These are phyloP conservation scores for Adela reaumurella DNA, from an alignment of 2,888 invertebrate genomes.

Conservation along the genomic window DNA sequence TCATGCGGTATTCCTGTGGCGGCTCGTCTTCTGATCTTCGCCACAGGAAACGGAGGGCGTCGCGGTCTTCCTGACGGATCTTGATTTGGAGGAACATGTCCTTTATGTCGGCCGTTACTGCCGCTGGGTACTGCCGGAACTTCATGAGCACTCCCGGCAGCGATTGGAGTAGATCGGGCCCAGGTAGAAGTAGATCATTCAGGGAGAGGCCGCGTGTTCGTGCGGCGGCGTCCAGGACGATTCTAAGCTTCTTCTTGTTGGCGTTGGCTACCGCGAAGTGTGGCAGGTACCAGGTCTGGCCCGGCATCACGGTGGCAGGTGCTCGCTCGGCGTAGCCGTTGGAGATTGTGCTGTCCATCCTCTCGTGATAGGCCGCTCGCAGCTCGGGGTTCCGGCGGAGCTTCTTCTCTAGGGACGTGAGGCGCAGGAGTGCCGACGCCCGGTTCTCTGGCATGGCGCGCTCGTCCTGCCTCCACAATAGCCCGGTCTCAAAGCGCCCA, in stretches of 20 bases:
- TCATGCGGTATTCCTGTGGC: conserved; percentile 13
- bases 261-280: conserved; percentile 17
- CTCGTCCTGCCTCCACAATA: not conserved
- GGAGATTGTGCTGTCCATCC: not conserved
- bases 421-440: too few relatives aligned
- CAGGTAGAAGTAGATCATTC: conserved; percentile 19
- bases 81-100: too few relatives aligned
- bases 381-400: not conserved
- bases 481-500: not conserved
- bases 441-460: too few relatives aligned
- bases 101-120: conserved; percentile 18
- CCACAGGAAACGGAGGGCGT: conserved; percentile 19
- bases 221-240: conserved; percentile 22
- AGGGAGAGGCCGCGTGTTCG: conserved; percentile 14
- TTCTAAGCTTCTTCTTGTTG: conserved; percentile 17
- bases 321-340: not conserved
- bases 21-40: conserved; percentile 9
- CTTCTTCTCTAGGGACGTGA: not conserved
- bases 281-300: conserved; percentile 21
- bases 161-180: too few relatives aligned
- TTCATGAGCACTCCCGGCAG: conserved; percentile 20
- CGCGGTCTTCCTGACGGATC: conserved; percentile 16
- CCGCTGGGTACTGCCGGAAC: conserved; percentile 19
- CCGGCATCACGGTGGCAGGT: not conserved
- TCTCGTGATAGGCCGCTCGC: not conserved